phyloP scores from a whole-genome alignment of 2,113 vertebrate genomes.

The Columbina picui region DNA sequence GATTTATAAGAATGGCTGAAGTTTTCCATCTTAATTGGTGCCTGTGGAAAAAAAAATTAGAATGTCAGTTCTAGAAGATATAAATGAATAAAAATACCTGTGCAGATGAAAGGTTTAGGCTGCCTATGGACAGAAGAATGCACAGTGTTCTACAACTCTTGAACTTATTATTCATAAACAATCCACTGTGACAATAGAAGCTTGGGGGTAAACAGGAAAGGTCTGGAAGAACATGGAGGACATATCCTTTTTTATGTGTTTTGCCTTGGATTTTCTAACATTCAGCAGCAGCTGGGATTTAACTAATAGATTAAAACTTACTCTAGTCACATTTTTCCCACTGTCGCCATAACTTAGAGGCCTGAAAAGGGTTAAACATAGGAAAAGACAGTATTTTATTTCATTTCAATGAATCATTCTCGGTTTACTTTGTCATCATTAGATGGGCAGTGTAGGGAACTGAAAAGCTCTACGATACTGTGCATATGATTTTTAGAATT shows the following conservation, averaged over 20 bases:
- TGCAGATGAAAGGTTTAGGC: not conserved
- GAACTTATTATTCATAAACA: not conserved
- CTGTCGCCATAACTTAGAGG: not conserved
- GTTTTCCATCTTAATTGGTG: not conserved
- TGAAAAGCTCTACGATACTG: not conserved
- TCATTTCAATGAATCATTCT: not conserved
- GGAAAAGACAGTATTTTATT: not conserved
- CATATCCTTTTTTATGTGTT: not conserved
- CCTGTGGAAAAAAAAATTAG: not conserved
- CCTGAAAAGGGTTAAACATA: not conserved
- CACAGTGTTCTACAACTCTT: not conserved
- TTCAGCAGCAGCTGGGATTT: not conserved
- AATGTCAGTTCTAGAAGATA: not conserved
- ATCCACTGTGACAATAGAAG: not conserved
- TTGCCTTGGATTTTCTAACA: not conserved
- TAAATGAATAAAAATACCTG: not conserved
- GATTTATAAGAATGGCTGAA: not conserved
- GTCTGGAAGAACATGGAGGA: not conserved
- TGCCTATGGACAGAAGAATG: not conserved
- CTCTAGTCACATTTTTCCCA: not conserved
- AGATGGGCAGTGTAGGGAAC: not conserved
- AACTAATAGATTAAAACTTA: not conserved
- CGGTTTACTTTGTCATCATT: not conserved
- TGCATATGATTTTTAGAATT: not conserved
- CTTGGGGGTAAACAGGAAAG: not conserved